phyloP scores from a whole-genome alignment of 2,113 vertebrate species.

The Eulacestoma nigropectus region DNA sequence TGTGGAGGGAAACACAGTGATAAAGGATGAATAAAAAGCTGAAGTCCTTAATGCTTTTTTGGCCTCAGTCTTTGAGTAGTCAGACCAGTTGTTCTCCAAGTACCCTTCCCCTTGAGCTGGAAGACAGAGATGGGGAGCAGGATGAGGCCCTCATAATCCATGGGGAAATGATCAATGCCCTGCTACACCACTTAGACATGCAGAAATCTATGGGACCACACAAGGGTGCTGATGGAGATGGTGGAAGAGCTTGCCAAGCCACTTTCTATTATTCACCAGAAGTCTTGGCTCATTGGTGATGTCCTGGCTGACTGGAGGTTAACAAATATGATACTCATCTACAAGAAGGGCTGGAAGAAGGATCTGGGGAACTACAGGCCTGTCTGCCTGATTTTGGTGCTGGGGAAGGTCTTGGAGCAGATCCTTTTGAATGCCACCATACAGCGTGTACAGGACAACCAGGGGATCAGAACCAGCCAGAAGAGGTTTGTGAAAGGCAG shows the following conservation, averaged over 20 bases:
- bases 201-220: neutral
- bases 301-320: neutral
- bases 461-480: neutral
- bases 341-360: neutral
- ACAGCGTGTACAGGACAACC: neutral
- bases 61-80: neutral
- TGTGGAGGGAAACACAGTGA: fast-evolving
- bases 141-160: neutral
- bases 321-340: neutral
- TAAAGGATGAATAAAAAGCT: neutral
- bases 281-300: fast-evolving
- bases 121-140: neutral
- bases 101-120: neutral
- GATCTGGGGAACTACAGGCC: neutral
- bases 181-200: neutral
- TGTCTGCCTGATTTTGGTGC: neutral
- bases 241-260: neutral
- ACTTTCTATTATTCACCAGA: neutral
- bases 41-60: neutral
- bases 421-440: neutral
- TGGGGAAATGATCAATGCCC: neutral
- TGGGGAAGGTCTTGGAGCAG: neutral
- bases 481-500: neutral
- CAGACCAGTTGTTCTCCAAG: neutral
- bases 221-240: neutral